Percentiles rank a stretch among this genome's conserved stretches.
Conservation (phyloP, 1,140 invertebrate genomes). For the Pseudomyrmex flavicornis region DNA sequence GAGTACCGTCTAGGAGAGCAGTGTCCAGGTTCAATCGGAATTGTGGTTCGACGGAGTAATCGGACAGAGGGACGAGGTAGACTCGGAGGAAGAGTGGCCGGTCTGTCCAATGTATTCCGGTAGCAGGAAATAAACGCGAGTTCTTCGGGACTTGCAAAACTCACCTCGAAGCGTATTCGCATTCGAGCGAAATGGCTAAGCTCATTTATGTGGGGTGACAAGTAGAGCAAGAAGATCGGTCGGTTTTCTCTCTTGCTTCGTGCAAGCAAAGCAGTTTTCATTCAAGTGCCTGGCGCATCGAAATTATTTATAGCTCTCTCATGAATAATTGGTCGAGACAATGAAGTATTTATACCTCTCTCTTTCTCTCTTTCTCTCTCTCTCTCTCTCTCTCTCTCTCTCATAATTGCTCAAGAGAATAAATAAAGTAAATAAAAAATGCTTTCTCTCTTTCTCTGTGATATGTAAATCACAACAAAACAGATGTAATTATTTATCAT, state of each 20-base stretch:
- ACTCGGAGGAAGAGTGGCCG: conserved; percentile 5
- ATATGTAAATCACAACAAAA: too few relatives aligned
- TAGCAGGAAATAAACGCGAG: conserved; percentile 59
- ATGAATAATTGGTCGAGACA: conserved; percentile 6
- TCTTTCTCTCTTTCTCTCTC: too few relatives aligned
- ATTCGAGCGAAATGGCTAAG: not conserved
- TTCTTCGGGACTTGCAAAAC: conserved; percentile 38
- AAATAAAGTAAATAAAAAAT: too few relatives aligned
- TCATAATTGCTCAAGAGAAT: too few relatives aligned
- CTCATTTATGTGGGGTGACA: conserved; percentile 3
- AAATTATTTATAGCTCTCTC: conserved; percentile 1
- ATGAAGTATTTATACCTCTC: not conserved
- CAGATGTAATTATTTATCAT: too few relatives aligned
- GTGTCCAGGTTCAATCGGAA: conserved; percentile 12
- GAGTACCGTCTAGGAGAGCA: not conserved
- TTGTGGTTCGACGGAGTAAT: conserved; percentile 40
- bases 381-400: too few relatives aligned
- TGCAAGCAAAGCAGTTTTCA: conserved; percentile 36
- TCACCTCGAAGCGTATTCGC: conserved; percentile 9
- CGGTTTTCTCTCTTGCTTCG: conserved; percentile 21
- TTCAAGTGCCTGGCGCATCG: not conserved
- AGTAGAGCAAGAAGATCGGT: conserved; percentile 35
- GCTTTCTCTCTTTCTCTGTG: too few relatives aligned
- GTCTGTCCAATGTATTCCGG: conserved; percentile 28
- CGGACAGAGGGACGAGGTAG: conserved; percentile 10